Conservation (phyloP, 2,888 invertebrate species). For the Dexiosoma caninum region DNA sequence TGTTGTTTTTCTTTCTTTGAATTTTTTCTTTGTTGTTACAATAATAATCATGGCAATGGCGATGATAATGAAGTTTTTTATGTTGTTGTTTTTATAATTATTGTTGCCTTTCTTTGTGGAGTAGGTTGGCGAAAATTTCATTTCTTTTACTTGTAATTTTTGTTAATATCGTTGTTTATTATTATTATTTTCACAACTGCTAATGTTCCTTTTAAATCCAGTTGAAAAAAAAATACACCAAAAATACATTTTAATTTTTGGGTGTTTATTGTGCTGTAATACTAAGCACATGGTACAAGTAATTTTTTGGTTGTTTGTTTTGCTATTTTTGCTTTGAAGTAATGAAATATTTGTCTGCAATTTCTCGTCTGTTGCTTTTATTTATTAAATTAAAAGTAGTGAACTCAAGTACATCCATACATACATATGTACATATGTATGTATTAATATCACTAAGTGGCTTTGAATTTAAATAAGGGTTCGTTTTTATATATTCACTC, state of each 20-base stretch:
- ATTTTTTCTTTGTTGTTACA: slow-evolving; percentile 20
- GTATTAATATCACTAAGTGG: no score
- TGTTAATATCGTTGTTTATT: background rate
- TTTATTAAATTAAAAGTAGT: no score
- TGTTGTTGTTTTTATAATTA: slow-evolving; percentile 3
- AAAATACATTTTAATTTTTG: background rate
- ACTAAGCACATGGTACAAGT: background rate
- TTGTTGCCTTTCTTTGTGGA: slow-evolving; percentile 33
- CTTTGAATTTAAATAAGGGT: no score
- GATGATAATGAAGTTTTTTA: slow-evolving; percentile 5
- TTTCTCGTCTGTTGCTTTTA: no score
- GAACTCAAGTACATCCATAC: no score
- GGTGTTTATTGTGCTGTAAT: background rate
- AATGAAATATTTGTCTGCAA: background rate
- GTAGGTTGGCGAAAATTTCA: slow-evolving; percentile 11
- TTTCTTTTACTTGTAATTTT: background rate
- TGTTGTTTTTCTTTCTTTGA: background rate
- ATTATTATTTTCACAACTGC: background rate
- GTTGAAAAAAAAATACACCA: slow-evolving; percentile 3
- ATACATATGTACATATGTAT: no score
- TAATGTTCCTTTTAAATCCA: slow-evolving; percentile 21
- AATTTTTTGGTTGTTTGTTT: background rate
- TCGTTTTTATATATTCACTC: no score
- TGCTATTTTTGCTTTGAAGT: background rate
- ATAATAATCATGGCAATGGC: slow-evolving; percentile 31